Evolutionary conservation across 2,113 vertebrate species (phyloP).

Genomic region (human): GRCh38 chr1:154809501-154810000

Average conservation of each 20-base stretch:
- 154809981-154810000: neutral
- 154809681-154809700: neutral
- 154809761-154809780: neutral
- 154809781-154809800: neutral
- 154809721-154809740: fast-evolving
- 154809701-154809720: fast-evolving
- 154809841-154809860: fast-evolving
- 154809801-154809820: neutral
- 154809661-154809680: neutral
- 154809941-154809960: neutral
- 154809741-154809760: neutral
- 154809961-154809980: neutral
- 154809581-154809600: neutral
- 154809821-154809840: neutral
- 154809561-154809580: neutral
- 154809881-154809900: neutral
- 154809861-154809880: fast-evolving
- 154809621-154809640: neutral
- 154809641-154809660: neutral
- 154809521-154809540: neutral
- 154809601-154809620: neutral
- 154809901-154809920: neutral
- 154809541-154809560: neutral
- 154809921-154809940: neutral
- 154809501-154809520: neutral